These are phyloP conservation scores for Zaprionus bogoriensis DNA, from an alignment of 2,888 invertebrate species.

Conservation along the genomic window DNA sequence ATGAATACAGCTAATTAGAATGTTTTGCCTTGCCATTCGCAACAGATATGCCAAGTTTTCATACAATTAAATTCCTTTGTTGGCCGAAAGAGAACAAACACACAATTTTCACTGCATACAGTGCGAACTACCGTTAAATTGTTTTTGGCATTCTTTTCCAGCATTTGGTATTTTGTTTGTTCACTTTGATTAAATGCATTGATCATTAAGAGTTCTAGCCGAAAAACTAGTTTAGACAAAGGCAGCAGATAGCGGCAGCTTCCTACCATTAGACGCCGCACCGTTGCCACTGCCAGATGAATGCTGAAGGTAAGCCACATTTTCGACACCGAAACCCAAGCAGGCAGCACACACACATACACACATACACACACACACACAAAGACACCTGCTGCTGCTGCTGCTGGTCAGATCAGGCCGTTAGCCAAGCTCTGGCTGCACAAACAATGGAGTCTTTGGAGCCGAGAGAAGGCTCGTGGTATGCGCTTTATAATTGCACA, in stretches of 20 bases:
- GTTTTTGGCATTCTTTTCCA: constrained; percentile 49
- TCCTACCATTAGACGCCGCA: constrained; percentile 49
- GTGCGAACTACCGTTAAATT: constrained; percentile 60
- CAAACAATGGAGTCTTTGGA: background rate
- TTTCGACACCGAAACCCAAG: constrained; percentile 54
- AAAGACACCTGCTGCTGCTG: constrained; percentile 64
- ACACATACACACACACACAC: constrained; percentile 33
- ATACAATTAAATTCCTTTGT: constrained; percentile 29
- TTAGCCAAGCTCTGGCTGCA: too few relatives aligned
- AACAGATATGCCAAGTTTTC: constrained; percentile 1
- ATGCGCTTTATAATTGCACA: constrained; percentile 70
- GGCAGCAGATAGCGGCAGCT: constrained; percentile 48
- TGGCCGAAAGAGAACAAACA: constrained; percentile 8
- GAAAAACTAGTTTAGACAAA: constrained; percentile 52
- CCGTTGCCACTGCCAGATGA: constrained; percentile 22
- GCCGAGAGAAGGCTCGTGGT: constrained; percentile 31
- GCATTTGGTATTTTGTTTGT: constrained; percentile 31
- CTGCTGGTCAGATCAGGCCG: constrained; percentile 44
- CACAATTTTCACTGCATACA: constrained; percentile 2
- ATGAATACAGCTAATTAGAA: constrained; percentile 11
- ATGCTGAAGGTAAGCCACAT: constrained; percentile 73
- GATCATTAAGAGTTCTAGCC: constrained; percentile 60
- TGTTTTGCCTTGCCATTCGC: background rate
- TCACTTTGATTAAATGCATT: constrained; percentile 66
- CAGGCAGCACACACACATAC: constrained; percentile 12